These are phyloP conservation scores for Poliocrania exsul DNA, from an alignment of 2,797 vertebrate genomes.

Conservation along the genomic window DNA sequence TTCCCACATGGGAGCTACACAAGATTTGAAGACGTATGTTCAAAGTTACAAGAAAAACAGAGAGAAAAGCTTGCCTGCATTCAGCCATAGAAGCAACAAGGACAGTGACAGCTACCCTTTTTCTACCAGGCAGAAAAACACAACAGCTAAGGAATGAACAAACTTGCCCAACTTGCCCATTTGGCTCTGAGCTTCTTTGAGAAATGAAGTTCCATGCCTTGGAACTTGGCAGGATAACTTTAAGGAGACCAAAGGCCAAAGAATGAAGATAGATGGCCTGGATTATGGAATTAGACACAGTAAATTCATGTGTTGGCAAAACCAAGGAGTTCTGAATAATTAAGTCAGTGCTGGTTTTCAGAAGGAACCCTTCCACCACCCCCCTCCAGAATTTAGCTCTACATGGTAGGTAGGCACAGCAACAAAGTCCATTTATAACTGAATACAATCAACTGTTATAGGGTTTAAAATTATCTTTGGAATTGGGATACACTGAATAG, in stretches of 20 bases:
- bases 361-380: background rate
- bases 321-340: background rate
- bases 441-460: background rate
- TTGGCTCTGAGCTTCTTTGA: background rate
- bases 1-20: rapidly evolving
- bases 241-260: background rate
- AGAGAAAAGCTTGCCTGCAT: background rate
- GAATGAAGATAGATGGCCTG: background rate
- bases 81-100: background rate
- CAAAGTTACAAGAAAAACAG: background rate
- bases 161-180: background rate
- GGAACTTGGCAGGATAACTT: background rate
- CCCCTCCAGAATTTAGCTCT: background rate
- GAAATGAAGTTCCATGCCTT: background rate
- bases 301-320: background rate
- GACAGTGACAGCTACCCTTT: background rate
- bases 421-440: background rate
- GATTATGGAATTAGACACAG: background rate
- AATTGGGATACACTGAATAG: background rate
- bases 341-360: background rate
- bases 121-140: background rate
- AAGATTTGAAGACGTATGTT: background rate
- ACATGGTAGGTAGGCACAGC: background rate
- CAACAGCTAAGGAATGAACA: background rate
- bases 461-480: background rate